Conservation (phyloP, 2,797 vertebrate genomes). For the Onychomys arenicola region DNA sequence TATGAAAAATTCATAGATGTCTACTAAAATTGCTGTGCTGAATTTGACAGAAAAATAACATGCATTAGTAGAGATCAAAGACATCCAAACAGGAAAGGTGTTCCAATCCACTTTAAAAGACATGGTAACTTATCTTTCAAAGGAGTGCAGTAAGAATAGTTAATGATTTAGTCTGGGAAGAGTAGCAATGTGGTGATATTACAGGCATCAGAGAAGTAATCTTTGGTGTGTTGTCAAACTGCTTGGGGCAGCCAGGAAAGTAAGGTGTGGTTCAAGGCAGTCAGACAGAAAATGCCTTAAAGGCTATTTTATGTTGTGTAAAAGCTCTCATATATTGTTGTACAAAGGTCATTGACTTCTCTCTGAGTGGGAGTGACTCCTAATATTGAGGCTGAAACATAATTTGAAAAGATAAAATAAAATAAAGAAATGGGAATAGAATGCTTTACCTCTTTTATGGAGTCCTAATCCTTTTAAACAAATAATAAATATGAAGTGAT, state of each 20-base stretch:
- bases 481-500: not conserved
- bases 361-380: not conserved
- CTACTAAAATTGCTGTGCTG: not conserved
- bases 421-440: not conserved
- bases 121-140: conserved; percentile 11
- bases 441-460: not conserved
- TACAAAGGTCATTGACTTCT: conserved; percentile 8
- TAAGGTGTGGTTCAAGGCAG: not conserved
- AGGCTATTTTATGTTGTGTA: not conserved
- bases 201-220: not conserved
- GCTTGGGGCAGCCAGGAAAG: not conserved
- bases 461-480: not conserved
- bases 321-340: not conserved
- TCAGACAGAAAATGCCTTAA: not conserved
- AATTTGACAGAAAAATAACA: conserved; percentile 56
- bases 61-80: conserved; percentile 61
- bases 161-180: not conserved
- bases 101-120: not conserved
- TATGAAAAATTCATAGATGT: conserved; percentile 39
- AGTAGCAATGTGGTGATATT: not conserved
- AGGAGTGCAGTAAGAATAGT: not conserved
- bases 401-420: conserved; percentile 47
- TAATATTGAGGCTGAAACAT: not conserved
- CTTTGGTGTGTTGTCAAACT: not conserved
- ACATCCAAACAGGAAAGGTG: conserved; percentile 35